phyloP scores from a whole-genome alignment of 2,797 vertebrate species.

The Sebastes vulpes region DNA sequence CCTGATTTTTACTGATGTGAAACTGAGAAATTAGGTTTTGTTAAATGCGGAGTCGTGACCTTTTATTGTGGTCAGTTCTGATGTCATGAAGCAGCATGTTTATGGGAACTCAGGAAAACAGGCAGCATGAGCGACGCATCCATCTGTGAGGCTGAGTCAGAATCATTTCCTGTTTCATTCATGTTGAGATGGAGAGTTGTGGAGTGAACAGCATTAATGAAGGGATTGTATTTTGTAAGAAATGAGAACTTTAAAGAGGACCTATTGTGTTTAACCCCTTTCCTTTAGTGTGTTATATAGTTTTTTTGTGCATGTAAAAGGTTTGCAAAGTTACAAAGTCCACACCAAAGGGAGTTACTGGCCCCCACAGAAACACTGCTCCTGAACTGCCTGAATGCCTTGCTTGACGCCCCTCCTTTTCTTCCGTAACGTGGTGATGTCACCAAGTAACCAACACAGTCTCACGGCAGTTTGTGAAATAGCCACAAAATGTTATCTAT shows the following conservation, averaged over 20 bases:
- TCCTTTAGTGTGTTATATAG: too few species aligned
- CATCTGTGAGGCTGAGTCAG: slow-evolving; percentile 28
- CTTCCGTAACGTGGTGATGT: too few species aligned
- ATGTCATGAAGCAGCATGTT: slow-evolving; percentile 23
- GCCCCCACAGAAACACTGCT: too few species aligned
- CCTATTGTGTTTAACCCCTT: too few species aligned
- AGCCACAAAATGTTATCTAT: too few species aligned
- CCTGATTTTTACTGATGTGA: slow-evolving; percentile 12
- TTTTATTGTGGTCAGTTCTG: slow-evolving; percentile 45
- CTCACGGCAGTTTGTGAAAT: too few species aligned
- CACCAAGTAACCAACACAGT: too few species aligned
- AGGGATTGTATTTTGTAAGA: not conserved
- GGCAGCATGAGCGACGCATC: slow-evolving; percentile 23
- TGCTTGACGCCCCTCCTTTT: too few species aligned
- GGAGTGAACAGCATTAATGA: slow-evolving; percentile 3
- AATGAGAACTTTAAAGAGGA: not conserved
- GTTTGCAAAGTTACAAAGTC: too few species aligned
- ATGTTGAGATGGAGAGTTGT: slow-evolving; percentile 6
- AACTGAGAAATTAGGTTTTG: not conserved
- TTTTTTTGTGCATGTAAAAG: too few species aligned
- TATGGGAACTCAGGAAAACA: slow-evolving; percentile 62
- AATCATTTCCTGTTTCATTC: slow-evolving; percentile 34
- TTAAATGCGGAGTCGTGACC: slow-evolving; percentile 18
- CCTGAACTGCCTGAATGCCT: too few species aligned
- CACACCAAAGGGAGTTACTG: too few species aligned